phyloP scores from a whole-genome alignment of 1,140 invertebrate genomes.

The Trinorchestia longiramus region DNA sequence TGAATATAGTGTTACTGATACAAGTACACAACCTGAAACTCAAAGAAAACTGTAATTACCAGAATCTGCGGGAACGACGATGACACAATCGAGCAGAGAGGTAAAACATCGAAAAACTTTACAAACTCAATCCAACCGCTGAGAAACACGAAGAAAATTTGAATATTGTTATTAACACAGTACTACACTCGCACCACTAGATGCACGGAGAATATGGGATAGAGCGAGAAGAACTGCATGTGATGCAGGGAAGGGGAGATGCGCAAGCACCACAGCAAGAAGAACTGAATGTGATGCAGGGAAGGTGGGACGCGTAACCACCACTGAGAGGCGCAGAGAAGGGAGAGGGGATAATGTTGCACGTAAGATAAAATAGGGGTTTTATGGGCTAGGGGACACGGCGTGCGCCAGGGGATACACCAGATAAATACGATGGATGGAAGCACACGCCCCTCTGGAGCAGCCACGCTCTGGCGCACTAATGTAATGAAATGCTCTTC shows the following conservation, averaged over 20 bases:
- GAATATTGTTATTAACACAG: background rate
- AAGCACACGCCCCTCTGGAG: background rate
- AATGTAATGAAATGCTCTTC: slow-evolving; percentile 27
- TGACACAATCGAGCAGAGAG: background rate
- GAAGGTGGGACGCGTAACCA: background rate
- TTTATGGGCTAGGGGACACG: slow-evolving; percentile 41
- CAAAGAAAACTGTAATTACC: background rate
- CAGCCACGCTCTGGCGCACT: background rate
- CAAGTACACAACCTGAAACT: background rate
- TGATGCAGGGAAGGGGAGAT: background rate
- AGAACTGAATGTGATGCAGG: background rate
- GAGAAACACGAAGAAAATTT: background rate
- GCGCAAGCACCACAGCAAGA: background rate
- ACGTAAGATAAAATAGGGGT: slow-evolving; percentile 28
- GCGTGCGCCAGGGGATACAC: slow-evolving; percentile 24
- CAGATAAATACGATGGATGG: slow-evolving; percentile 49
- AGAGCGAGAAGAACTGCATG: background rate
- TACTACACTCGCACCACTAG: background rate
- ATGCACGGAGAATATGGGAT: background rate
- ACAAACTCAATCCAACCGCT: background rate
- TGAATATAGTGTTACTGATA: background rate
- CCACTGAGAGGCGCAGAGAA: background rate
- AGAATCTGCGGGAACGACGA: background rate
- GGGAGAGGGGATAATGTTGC: slow-evolving; percentile 45
- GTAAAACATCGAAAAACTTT: background rate